Percentiles rank a stretch among this genome's conserved stretches.
phyloP scores from a whole-genome alignment of 1,140 invertebrate species.

The Anastatus disparis region DNA sequence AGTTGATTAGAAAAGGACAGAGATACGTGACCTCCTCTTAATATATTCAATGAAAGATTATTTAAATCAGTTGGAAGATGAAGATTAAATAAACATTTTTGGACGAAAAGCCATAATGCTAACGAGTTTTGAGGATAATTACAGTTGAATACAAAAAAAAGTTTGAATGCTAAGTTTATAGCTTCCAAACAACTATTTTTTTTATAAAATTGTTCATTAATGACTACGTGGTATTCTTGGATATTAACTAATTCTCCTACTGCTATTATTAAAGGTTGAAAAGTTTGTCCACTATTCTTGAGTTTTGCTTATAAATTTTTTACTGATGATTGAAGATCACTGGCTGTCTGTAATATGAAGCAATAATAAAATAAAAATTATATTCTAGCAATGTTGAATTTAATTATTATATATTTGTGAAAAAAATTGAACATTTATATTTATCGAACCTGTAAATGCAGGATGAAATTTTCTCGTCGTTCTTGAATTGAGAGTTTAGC shows the following conservation, averaged over 20 bases:
- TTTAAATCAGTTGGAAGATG: neutral
- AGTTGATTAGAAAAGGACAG: too few relatives aligned
- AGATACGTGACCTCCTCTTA: too few relatives aligned
- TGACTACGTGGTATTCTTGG: neutral
- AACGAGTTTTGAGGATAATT: slow-evolving; percentile 12
- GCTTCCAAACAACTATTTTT: neutral
- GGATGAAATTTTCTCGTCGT: slow-evolving; percentile 1
- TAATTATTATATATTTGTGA: neutral
- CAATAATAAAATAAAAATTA: too few relatives aligned
- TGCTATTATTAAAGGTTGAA: slow-evolving; percentile 22
- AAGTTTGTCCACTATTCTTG: neutral
- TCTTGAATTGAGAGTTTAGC: neutral
- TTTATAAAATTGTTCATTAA: slow-evolving; percentile 15
- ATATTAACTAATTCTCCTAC: slow-evolving; percentile 5
- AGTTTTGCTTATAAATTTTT: neutral
- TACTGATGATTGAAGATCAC: neutral
- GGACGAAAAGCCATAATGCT: slow-evolving; percentile 22
- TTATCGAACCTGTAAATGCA: neutral
- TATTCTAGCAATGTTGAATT: too few relatives aligned
- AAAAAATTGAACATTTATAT: neutral
- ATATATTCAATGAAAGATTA: neutral
- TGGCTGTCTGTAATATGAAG: neutral
- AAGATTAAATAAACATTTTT: slow-evolving; percentile 21
- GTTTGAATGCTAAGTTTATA: slow-evolving; percentile 5
- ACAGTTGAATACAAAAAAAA: slow-evolving; percentile 28